A percentile compares a stretch with the other conserved stretches of the same genome.
Conservation (phyloP, 2,113 vertebrate genomes). For the Hyla sarda region DNA sequence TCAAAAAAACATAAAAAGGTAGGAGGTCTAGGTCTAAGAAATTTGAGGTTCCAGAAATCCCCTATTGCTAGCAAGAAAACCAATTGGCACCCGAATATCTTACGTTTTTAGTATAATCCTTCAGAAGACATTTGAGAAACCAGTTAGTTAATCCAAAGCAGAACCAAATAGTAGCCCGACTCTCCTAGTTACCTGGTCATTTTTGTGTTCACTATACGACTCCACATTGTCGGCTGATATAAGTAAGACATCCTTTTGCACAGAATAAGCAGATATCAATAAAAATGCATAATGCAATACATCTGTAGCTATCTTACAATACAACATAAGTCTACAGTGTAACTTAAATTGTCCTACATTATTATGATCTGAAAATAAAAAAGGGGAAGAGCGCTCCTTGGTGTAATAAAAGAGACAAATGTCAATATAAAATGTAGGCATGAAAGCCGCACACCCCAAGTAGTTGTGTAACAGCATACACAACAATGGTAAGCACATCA, state of each 20-base stretch:
- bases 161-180: neutral
- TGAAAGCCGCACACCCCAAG: no score
- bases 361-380: no score
- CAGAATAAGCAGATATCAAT: slow-evolving; percentile 73
- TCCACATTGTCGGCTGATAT: slow-evolving; percentile 82
- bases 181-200: slow-evolving; percentile 80
- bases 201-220: slow-evolving; percentile 64
- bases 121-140: neutral
- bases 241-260: slow-evolving; percentile 86
- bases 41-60: no score
- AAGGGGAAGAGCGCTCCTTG: no score
- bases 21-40: no score
- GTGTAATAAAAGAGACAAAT: no score
- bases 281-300: neutral
- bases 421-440: no score
- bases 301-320: neutral
- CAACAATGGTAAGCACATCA: no score
- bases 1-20: neutral
- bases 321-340: no score
- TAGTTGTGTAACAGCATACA: no score
- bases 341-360: no score
- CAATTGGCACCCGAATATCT: neutral
- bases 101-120: neutral
- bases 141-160: slow-evolving; percentile 16
- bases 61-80: neutral